Percentiles rank a stretch among this genome's conserved stretches.
Conservation (phyloP, 2,113 vertebrate species). For the Mungos mungo region DNA sequence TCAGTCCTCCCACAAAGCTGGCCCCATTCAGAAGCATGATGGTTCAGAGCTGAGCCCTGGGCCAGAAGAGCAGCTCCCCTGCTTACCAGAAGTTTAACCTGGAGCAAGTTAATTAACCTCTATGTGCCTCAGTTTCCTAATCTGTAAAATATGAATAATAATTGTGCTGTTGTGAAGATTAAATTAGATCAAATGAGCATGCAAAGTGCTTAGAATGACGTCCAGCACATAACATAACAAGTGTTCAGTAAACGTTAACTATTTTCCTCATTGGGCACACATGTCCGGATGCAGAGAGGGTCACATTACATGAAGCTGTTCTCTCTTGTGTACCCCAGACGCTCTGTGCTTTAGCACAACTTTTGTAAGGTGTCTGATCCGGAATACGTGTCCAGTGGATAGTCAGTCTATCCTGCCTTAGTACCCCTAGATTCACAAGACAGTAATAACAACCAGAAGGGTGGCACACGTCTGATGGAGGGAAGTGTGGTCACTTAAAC, state of each 20-base stretch:
- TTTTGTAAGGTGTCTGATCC: neutral
- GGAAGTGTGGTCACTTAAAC: neutral
- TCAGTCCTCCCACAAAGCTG: neutral
- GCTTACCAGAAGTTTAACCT: neutral
- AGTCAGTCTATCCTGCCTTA: neutral
- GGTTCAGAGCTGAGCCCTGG: neutral
- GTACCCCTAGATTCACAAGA: neutral
- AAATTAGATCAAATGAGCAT: neutral
- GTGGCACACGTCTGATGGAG: neutral
- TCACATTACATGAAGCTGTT: neutral
- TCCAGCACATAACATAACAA: neutral
- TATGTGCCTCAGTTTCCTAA: conserved; percentile 35
- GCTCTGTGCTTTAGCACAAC: neutral
- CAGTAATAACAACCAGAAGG: conserved; percentile 30
- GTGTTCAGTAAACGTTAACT: neutral
- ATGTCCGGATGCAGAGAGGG: neutral
- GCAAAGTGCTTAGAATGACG: neutral
- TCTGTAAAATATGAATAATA: conserved; percentile 4
- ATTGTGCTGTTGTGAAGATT: neutral
- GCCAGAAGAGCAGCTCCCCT: neutral
- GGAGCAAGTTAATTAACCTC: neutral
- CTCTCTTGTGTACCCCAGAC: neutral
- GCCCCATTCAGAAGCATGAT: neutral
- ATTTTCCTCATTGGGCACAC: neutral
- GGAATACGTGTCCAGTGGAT: neutral